Evolutionary conservation across 1,140 invertebrate species (phyloP), one percentile per base, ranked within the genome.

Genomic region (Probaryconus sp.): DNA sequence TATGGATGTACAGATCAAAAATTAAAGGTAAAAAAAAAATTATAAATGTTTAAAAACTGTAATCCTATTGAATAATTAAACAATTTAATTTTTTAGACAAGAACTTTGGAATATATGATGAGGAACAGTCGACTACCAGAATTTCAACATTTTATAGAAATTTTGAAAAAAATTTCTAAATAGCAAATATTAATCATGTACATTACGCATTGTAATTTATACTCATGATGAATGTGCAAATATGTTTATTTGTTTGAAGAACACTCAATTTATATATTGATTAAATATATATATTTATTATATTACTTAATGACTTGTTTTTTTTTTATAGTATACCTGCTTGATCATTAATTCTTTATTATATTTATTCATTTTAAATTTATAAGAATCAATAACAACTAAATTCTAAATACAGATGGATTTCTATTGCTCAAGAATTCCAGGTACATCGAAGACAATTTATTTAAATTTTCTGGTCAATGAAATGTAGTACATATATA

Each of bases 1-100:
- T 84, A 92, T 79, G 86, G 87, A 14, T 82, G 82, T 24, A 72
- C 86, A 33, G 90, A 93, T 81, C 70, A 80, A 7, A 89, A 89
- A 82, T 82, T 86, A 4, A 79, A 78, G 65, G 89, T 90, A 84
- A 84, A 43, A 53, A 13, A 10, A 47, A 53, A 7, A 6, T 30
- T 56, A 40, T 47, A 56, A 13, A 5, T 31, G 28, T 30, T 28
- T 20, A 7, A 33, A 14, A 38, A 24, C 21, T 4, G 7, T 24
- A 24, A 7, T 24, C 21, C 21, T 56, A 50, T 35, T 37, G n/a
- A 14, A n/a, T n/a, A n/a, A n/a, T n/a, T n/a, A n/a, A n/a, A n/a
- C n/a, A n/a, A n/a, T n/a, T 35, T 51, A 50, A 53, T 51, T 42
- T 77, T 76, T 0, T 6, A 86, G 84, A 56, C 77, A 35, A 79